Percentiles rank a stretch among this genome's conserved stretches.
phyloP scores from a whole-genome alignment of 2,888 invertebrate genomes.

The Cataglyphis livida region DNA sequence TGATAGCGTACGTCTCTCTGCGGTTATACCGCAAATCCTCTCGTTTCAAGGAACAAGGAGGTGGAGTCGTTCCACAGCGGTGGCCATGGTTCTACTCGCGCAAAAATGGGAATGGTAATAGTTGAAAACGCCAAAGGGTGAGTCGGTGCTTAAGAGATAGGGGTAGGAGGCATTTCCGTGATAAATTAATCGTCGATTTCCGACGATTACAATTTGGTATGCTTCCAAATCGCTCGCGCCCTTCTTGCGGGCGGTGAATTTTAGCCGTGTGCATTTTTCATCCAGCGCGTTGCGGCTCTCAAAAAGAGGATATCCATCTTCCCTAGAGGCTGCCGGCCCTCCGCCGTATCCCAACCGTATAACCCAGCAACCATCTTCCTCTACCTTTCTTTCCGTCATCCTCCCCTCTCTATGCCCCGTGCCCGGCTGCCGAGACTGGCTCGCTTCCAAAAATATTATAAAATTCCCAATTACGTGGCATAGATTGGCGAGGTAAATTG shows the following conservation, averaged over 20 bases:
- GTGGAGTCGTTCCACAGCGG: conserved; percentile 57
- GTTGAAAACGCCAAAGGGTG: conserved; percentile 46
- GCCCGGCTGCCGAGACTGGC: conserved; percentile 80
- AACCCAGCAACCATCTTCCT: conserved; percentile 70
- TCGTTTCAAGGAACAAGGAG: conserved; percentile 60
- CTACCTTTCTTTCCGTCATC: conserved; percentile 59
- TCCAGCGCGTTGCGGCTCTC: conserved; percentile 81
- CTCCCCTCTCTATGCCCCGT: conserved; percentile 41
- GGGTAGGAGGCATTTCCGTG: conserved; percentile 74
- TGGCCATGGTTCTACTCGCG: conserved; percentile 52
- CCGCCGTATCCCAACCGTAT: conserved; percentile 63
- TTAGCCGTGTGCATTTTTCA: conserved; percentile 84
- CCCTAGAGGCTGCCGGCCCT: conserved; percentile 79
- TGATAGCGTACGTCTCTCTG: conserved; percentile 57
- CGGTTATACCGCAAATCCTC: conserved; percentile 63
- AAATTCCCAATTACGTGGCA: conserved; percentile 85
- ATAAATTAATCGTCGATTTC: conserved; percentile 85
- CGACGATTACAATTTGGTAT: conserved; percentile 85
- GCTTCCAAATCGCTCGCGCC: conserved; percentile 84
- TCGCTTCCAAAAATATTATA: conserved; percentile 85
- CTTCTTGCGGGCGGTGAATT: conserved; percentile 84
- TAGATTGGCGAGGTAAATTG: conserved; percentile 84
- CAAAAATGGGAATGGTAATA: conserved; percentile 54
- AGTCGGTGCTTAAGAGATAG: conserved; percentile 51
- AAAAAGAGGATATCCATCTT: conserved; percentile 85